Evolutionary conservation across 23 tunicate genomes (phyloP).

Genomic region (Ciona savignyi): DNA sequence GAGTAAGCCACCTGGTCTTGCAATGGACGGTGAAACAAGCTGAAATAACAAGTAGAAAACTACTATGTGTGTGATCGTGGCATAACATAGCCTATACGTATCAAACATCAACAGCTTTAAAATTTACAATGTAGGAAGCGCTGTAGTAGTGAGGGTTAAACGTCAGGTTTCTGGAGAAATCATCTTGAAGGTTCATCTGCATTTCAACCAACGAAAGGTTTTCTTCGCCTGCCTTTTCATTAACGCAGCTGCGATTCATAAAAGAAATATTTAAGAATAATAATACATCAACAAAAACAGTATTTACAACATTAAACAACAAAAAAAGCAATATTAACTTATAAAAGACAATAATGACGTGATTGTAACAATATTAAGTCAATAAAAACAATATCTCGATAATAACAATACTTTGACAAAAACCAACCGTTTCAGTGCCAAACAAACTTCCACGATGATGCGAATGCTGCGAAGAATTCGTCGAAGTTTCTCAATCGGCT

Average conservation of each 20-base stretch:
- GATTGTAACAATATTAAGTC: too few species aligned
- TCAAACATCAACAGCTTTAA: neutral
- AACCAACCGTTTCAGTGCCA: conserved; percentile 49
- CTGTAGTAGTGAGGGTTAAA: conserved; percentile 62
- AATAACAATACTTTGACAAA: too few species aligned
- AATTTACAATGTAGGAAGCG: conserved; percentile 61
- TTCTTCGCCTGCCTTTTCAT: conserved; percentile 20
- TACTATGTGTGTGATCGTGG: neutral
- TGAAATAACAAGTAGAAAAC: neutral
- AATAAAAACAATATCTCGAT: too few species aligned
- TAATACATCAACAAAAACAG: neutral
- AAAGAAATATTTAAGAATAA: neutral
- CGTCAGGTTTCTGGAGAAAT: conserved; percentile 31
- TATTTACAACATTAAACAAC: neutral
- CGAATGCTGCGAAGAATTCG: conserved; percentile 44
- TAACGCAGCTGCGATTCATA: conserved; percentile 11
- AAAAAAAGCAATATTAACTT: neutral
- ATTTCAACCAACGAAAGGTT: conserved; percentile 42
- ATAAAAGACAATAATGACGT: too few species aligned
- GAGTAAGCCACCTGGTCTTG: too few species aligned
- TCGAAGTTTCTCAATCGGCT: conserved; percentile 60
- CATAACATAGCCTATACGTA: too few species aligned
- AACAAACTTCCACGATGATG: conserved; percentile 65
- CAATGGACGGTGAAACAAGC: neutral
- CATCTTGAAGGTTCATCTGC: conserved; percentile 71